These are phyloP conservation scores for Drosophila sproati DNA, from an alignment of 1,140 invertebrate genomes.

Conservation along the genomic window DNA sequence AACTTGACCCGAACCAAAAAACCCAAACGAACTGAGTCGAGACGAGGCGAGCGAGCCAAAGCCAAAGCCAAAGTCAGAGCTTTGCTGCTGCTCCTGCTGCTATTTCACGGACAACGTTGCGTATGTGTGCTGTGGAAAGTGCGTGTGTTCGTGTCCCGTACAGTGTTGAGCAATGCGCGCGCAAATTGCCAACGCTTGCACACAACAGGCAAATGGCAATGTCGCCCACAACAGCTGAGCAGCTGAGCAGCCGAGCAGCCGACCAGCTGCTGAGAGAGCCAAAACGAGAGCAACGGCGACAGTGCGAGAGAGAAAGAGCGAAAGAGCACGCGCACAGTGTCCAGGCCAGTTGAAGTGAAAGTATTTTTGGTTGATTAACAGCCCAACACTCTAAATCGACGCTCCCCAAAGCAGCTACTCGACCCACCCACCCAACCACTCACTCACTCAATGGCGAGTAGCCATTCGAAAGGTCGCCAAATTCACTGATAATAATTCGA, in stretches of 20 bases:
- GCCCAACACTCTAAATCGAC: conserved; percentile 7
- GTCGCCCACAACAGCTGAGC: conserved; percentile 69
- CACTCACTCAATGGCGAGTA: not conserved
- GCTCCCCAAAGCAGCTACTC: no score
- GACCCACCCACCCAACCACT: conserved; percentile 25
- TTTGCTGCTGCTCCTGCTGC: conserved; percentile 28
- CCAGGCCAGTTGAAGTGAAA: conserved; percentile 65
- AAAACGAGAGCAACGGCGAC: not conserved
- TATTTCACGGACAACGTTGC: conserved; percentile 54
- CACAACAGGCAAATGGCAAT: conserved; percentile 61
- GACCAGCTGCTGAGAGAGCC: conserved; percentile 52
- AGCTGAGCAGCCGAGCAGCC: conserved; percentile 70
- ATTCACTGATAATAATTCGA: conserved; percentile 76
- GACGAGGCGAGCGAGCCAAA: conserved; percentile 12
- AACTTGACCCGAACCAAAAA: conserved; percentile 49
- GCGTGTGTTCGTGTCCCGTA: conserved; percentile 50
- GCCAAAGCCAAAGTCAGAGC: conserved; percentile 36
- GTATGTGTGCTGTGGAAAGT: conserved; percentile 65
- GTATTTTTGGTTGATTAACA: conserved; percentile 76
- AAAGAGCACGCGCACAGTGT: conserved; percentile 41
- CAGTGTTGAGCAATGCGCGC: conserved; percentile 72
- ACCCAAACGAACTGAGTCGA: conserved; percentile 45
- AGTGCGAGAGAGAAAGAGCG: conserved; percentile 19
- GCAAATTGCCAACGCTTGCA: conserved; percentile 67
- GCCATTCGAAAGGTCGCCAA: conserved; percentile 73